These are phyloP conservation scores for Exephanes ischioxanthus DNA, from an alignment of 2,888 invertebrate genomes.

Conservation along the genomic window DNA sequence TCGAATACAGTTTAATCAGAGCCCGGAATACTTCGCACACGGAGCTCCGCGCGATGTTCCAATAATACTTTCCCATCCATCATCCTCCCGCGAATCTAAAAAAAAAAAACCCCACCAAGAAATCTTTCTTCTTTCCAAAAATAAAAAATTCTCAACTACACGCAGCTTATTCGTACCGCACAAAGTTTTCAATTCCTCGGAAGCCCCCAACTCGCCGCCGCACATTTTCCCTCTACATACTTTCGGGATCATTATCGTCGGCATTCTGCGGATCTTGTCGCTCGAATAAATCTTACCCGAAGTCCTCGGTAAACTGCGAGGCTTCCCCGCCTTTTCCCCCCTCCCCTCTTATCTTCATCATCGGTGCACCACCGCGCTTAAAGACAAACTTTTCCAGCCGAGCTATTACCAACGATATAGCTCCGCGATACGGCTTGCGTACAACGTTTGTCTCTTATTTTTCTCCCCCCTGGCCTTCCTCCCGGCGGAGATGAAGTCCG, in stretches of 20 bases:
- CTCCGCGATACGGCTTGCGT: conserved; percentile 16
- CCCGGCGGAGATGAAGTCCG: conserved; percentile 49
- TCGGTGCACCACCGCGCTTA: conserved; percentile 3
- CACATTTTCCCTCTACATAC: conserved; percentile 11
- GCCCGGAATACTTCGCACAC: not conserved
- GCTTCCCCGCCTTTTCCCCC: conserved; percentile 21
- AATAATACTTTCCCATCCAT: not conserved
- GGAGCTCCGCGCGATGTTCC: not conserved
- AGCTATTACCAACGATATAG: conserved; percentile 2
- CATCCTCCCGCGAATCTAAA: not conserved
- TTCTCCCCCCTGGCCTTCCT: not conserved
- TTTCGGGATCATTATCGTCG: conserved; percentile 17
- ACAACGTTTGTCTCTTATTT: conserved; percentile 14
- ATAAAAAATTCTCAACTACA: not conserved
- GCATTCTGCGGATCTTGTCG: conserved; percentile 44
- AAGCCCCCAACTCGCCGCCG: not conserved
- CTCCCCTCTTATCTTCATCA: conserved; percentile 2
- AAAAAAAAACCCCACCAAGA: not conserved
- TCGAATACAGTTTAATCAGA: not conserved
- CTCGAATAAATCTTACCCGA: conserved; percentile 57
- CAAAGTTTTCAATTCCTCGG: conserved; percentile 24
- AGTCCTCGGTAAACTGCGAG: conserved; percentile 51
- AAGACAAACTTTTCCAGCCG: conserved; percentile 59
- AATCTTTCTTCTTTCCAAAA: not conserved
- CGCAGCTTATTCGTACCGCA: not conserved